Conservation (phyloP, 1,140 invertebrate genomes). For the Heliconius hermathena region DNA sequence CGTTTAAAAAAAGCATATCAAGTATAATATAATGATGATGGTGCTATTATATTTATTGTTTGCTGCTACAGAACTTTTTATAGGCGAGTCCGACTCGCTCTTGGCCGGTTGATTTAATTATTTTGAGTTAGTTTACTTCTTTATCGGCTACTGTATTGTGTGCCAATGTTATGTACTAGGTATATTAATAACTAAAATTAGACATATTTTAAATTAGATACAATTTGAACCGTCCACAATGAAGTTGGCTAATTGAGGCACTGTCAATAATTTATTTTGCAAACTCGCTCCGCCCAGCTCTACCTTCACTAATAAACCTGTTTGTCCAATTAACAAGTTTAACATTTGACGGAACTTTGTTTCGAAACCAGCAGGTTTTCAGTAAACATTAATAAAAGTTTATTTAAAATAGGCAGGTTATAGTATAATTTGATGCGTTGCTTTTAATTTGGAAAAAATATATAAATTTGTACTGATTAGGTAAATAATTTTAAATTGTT, state of each 20-base stretch:
- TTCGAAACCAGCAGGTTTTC: slow-evolving; percentile 17
- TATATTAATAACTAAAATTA: background rate
- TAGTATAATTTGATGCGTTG: background rate
- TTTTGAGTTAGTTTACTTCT: too few species aligned
- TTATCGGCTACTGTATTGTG: too few species aligned
- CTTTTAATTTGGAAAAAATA: background rate
- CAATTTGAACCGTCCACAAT: background rate
- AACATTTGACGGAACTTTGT: slow-evolving; percentile 26
- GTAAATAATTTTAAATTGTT: background rate
- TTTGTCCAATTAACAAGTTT: slow-evolving; percentile 32
- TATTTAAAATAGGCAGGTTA: background rate
- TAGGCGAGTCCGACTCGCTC: too few species aligned
- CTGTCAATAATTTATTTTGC: slow-evolving; percentile 21
- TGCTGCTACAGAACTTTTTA: too few species aligned
- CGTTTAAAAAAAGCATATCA: too few species aligned
- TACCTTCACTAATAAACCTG: slow-evolving; percentile 30
- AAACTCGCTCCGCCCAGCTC: slow-evolving; percentile 20
- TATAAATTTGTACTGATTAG: background rate
- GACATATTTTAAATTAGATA: background rate
- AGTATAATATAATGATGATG: too few species aligned
- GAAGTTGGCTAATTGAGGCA: slow-evolving; percentile 10
- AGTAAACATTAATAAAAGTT: slow-evolving; percentile 18
- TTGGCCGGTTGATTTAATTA: too few species aligned
- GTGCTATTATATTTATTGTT: too few species aligned
- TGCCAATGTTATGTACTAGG: too few species aligned